Evolutionary conservation across 2,888 invertebrate genomes (phyloP).

Genomic region (Tenodera sinensis): DNA sequence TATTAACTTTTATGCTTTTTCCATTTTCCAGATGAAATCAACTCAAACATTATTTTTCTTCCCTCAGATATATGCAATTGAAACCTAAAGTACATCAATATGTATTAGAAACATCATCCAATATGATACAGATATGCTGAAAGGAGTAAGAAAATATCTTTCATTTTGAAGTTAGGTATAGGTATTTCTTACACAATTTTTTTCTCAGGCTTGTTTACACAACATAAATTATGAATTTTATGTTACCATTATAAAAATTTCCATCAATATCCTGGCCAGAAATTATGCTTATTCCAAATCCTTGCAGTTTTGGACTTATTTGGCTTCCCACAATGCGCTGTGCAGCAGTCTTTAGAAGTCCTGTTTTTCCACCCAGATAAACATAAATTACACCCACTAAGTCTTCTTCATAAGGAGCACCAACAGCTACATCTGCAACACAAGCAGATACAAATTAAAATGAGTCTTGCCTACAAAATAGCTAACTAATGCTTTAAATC

Average conservation of each 20-base stretch:
- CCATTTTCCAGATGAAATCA: too few species aligned
- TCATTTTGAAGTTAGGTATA: too few species aligned
- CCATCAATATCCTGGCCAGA: neutral
- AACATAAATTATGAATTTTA: neutral
- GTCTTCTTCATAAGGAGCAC: neutral
- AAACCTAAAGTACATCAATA: too few species aligned
- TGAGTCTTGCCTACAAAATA: neutral
- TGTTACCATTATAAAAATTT: neutral
- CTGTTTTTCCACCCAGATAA: neutral
- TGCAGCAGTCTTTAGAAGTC: neutral
- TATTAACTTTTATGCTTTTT: too few species aligned
- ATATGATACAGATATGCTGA: too few species aligned
- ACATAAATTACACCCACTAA: neutral
- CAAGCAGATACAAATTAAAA: neutral
- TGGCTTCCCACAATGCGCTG: neutral
- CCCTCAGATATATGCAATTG: too few species aligned
- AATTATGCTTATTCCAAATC: neutral
- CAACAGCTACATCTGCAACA: neutral
- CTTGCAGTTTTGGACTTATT: neutral
- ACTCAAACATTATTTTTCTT: too few species aligned
- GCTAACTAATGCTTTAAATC: too few species aligned
- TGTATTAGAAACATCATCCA: too few species aligned
- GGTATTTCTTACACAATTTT: too few species aligned
- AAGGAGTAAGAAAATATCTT: too few species aligned
- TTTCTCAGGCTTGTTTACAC: neutral